Evolutionary conservation across 2,797 vertebrate genomes (phyloP).

Genomic region (Sebastes matsubarae): DNA sequence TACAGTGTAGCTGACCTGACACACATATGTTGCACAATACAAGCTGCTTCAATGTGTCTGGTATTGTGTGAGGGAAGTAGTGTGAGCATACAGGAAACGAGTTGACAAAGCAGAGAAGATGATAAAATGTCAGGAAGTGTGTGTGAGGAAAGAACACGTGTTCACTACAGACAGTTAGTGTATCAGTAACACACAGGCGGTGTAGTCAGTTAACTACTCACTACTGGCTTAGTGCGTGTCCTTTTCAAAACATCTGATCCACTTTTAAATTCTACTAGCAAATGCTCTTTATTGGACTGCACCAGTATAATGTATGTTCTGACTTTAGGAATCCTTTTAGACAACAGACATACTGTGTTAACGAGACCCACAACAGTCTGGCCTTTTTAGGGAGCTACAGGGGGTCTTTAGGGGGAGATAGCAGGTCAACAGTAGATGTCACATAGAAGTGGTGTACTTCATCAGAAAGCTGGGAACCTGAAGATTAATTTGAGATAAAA

Average conservation of each 20-base stretch:
- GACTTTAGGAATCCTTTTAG: neutral
- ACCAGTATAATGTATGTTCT: neutral
- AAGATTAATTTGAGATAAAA: no score
- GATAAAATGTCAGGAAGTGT: slow-evolving; percentile 53
- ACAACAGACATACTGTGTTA: neutral
- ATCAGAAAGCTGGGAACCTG: no score
- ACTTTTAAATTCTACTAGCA: neutral
- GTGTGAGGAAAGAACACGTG: slow-evolving; percentile 20
- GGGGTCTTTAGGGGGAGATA: no score
- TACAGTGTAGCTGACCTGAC: neutral
- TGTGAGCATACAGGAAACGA: slow-evolving; percentile 51
- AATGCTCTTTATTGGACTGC: neutral
- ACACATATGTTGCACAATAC: neutral
- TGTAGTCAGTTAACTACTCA: neutral
- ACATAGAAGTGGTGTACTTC: no score
- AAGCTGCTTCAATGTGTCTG: neutral
- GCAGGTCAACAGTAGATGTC: no score
- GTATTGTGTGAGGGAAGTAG: neutral
- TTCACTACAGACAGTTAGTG: neutral
- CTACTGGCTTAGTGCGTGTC: neutral
- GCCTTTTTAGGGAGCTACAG: no score
- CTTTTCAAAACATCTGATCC: neutral
- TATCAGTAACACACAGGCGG: neutral
- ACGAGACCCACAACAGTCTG: no score
- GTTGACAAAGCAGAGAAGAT: slow-evolving; percentile 17